A percentile compares a stretch with the other conserved stretches of the same genome.
Conservation (phyloP, 2,888 invertebrate genomes). For the Torymus aiolomorphi region DNA sequence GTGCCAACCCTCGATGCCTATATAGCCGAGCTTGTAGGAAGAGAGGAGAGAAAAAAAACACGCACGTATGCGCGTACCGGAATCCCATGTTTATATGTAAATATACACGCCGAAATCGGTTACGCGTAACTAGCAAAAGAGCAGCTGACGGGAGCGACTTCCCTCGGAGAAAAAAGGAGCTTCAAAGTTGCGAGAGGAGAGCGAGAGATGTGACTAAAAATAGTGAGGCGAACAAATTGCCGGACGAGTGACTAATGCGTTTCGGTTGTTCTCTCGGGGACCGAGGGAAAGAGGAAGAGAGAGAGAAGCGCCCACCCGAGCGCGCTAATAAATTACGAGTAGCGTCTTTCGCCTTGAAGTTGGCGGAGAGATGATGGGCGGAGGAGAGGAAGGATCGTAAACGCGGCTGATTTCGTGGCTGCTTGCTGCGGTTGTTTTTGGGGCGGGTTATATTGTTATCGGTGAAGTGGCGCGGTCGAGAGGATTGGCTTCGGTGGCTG, state of each 20-base stretch:
- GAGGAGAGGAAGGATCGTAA: constrained; percentile 21
- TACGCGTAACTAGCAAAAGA: constrained; percentile 23
- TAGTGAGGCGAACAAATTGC: constrained; percentile 68
- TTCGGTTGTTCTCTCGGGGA: constrained; percentile 56
- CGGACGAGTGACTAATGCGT: constrained; percentile 66
- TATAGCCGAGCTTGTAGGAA: no score
- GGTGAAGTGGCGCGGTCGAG: background rate
- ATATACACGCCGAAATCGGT: constrained; percentile 45
- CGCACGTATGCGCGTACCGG: background rate
- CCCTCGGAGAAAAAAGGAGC: no score
- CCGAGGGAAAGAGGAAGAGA: constrained; percentile 53
- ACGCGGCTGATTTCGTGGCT: background rate
- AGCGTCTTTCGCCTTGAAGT: background rate
- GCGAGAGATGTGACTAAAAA: constrained; percentile 62
- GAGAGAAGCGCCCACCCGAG: constrained; percentile 54
- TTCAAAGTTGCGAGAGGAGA: background rate
- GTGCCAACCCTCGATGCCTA: no score
- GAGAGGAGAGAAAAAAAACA: background rate
- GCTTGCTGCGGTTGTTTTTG: background rate
- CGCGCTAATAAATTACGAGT: constrained; percentile 63
- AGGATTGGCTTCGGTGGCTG: no score
- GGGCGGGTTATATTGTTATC: constrained; percentile 14
- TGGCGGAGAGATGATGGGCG: constrained; percentile 14
- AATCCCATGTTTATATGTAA: constrained; percentile 52
- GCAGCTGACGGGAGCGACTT: constrained; percentile 11